Evolutionary conservation across 2,888 invertebrate species (phyloP).

Genomic region (Glyphotaelius pellucidus): DNA sequence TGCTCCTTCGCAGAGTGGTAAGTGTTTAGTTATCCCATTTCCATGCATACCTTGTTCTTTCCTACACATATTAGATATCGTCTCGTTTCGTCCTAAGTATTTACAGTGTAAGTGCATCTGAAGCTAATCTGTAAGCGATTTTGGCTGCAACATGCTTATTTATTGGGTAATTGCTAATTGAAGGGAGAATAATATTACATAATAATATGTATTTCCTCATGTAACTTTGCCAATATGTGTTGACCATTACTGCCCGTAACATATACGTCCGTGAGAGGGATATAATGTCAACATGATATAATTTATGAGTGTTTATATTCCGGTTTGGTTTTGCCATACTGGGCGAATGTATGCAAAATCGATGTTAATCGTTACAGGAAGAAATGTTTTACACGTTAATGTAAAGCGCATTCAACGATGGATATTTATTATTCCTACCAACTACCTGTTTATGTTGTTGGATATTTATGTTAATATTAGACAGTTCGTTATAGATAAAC

Average conservation of each 20-base stretch:
- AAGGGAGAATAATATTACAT: no score
- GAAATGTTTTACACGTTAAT: conserved; percentile 16
- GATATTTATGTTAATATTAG: not conserved
- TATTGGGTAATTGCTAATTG: no score
- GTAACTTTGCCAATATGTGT: not conserved
- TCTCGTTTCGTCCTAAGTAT: no score
- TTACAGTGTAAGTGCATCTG: no score
- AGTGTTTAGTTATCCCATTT: no score
- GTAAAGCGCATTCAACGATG: conserved; percentile 33
- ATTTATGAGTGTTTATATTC: not conserved
- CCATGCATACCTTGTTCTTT: no score
- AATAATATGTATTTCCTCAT: not conserved
- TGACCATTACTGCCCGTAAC: not conserved
- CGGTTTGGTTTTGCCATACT: conserved; percentile 13
- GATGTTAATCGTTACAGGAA: conserved; percentile 37
- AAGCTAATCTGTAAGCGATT: no score
- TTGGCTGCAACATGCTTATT: no score
- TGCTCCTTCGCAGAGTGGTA: no score
- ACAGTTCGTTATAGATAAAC: not conserved
- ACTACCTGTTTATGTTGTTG: conserved; percentile 21
- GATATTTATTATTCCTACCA: not conserved
- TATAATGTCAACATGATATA: not conserved
- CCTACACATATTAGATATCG: no score
- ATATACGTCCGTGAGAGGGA: not conserved
- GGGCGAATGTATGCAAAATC: conserved; percentile 24